phyloP scores from a whole-genome alignment of 2,888 invertebrate species.

The Nemapogon koenigi region DNA sequence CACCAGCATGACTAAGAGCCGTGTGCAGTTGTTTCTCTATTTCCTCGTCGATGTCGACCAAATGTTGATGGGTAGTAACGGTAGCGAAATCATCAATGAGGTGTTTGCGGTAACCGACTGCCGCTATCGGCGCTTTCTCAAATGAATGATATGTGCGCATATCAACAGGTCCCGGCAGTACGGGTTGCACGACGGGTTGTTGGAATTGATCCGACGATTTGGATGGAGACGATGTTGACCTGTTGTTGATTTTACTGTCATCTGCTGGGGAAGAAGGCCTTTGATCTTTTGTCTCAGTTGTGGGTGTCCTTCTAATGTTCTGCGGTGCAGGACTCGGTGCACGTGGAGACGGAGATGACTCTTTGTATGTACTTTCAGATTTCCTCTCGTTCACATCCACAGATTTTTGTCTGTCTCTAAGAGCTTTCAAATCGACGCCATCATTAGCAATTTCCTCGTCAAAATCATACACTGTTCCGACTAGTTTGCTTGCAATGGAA shows the following conservation, averaged over 20 bases:
- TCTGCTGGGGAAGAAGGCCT: constrained; percentile 56
- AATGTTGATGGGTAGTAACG: constrained; percentile 72
- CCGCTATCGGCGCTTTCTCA: constrained; percentile 62
- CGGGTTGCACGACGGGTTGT: constrained; percentile 68
- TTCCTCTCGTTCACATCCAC: constrained; percentile 71
- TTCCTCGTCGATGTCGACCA: constrained; percentile 80
- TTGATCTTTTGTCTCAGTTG: constrained; percentile 46
- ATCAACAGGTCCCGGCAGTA: constrained; percentile 86
- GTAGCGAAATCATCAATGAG: constrained; percentile 71
- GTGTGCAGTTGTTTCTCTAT: constrained; percentile 78
- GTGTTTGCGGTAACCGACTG: constrained; percentile 69
- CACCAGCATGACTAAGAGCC: constrained; percentile 65
- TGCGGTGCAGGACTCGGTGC: constrained; percentile 56
- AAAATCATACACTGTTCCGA: constrained; percentile 88
- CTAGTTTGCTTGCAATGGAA: constrained; percentile 80
- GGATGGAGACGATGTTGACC: background rate
- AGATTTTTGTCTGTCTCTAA: constrained; percentile 80
- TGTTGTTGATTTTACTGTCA: constrained; percentile 21
- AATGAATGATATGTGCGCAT: constrained; percentile 84
- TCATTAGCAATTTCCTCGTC: constrained; percentile 82
- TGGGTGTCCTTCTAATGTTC: constrained; percentile 31
- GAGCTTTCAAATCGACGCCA: constrained; percentile 77
- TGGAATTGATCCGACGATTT: constrained; percentile 3
- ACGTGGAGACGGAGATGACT: constrained; percentile 65
- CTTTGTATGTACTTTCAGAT: constrained; percentile 59